These are phyloP conservation scores for Colossoma macropomum DNA, from an alignment of 2,113 vertebrate species.

Conservation along the genomic window DNA sequence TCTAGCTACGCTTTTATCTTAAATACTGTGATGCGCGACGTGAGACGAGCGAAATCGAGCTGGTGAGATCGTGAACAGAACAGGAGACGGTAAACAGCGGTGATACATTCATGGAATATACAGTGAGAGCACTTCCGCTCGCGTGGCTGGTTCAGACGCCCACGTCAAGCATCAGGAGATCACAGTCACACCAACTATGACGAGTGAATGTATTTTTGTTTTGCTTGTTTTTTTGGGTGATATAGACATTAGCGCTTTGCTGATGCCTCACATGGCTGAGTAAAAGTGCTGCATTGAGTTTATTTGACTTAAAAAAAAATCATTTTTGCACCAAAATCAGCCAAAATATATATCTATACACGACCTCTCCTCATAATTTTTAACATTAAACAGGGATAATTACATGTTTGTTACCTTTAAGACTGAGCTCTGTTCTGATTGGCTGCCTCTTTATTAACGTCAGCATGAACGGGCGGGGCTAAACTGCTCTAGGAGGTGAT, in stretches of 20 bases:
- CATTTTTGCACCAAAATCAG: too few species aligned
- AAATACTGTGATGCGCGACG: constrained; percentile 58
- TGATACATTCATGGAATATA: constrained; percentile 57
- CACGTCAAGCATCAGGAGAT: neutral
- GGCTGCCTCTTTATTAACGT: too few species aligned
- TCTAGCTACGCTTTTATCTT: constrained; percentile 38
- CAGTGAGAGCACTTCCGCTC: constrained; percentile 28
- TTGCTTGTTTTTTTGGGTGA: neutral
- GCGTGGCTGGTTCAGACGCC: neutral
- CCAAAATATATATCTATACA: too few species aligned
- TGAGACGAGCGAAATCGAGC: constrained; percentile 38
- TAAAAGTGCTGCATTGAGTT: too few species aligned
- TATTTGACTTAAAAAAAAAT: too few species aligned
- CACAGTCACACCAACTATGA: neutral
- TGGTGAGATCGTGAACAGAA: neutral
- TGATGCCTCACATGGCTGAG: too few species aligned
- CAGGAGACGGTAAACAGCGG: neutral
- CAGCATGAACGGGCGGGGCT: too few species aligned
- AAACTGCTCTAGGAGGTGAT: too few species aligned
- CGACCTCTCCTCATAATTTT: too few species aligned
- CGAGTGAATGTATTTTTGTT: neutral
- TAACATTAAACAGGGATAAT: too few species aligned
- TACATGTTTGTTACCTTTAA: too few species aligned
- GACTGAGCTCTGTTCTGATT: too few species aligned
- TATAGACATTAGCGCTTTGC: neutral